Evolutionary conservation across 2,113 vertebrate species (phyloP), one percentile per base, ranked within the genome.

Genomic region (Oriolus oriolus): DNA sequence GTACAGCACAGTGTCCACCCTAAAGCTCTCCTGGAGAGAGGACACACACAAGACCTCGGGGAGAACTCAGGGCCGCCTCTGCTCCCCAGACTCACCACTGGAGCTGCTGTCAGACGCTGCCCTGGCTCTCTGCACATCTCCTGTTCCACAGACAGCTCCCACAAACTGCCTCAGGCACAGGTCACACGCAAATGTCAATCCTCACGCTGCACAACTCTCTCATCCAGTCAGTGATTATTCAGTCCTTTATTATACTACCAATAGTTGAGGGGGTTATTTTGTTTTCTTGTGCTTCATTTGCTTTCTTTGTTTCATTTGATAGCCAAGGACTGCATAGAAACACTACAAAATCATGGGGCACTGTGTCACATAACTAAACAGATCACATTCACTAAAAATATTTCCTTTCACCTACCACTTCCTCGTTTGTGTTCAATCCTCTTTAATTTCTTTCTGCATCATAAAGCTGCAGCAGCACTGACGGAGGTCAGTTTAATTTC

Each of bases 61-160:
- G 49, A 56, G 27, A 65, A 1, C 33, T 27, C 10, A 4, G 33
- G 6, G 10, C 6, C 33, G n/a, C 9, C 22, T 59, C 26, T 42
- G 35, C 27, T 71, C 19, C 37, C 41, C 44, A 42, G 1, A 19
- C 7, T 24, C 39, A 13, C 2, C 19, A 2, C 22, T 8, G 31
- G 6, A 0, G 0, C 42, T 86, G 66, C 47, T 45, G 59, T 10
- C 10, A 28, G 52, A 1, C 33, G n/a, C 5, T 5, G 21, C 14
- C 42, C 31, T 1, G 0, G 17, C 26, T 22, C 35, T 37, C 53
- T 64, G 74, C 13, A 3, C 53, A 4, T 11, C 39, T 37, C 44
- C 64, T 73, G 21, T 2, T 65, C 64, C 91, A 69, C 16, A 12
- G 41, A 22, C 78, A 84, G 37, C 28, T 61, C 41, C 75, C 35